Percentiles rank a stretch among this genome's conserved stretches.
phyloP scores from a whole-genome alignment of 2,888 invertebrate genomes.

The Hydropsyche betteni region DNA sequence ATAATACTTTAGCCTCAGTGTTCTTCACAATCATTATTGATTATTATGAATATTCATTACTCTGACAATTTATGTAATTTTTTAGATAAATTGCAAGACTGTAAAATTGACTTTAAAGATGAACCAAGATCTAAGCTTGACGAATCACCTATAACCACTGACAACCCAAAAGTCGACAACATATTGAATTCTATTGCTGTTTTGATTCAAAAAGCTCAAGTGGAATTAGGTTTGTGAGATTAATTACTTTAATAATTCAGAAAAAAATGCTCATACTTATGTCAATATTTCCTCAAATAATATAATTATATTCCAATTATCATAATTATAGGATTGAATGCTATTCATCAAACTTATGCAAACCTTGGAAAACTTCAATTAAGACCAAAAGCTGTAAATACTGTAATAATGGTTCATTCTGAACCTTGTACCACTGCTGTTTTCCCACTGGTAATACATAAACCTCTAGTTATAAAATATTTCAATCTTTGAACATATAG shows the following conservation, averaged over 20 bases:
- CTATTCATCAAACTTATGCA: slow-evolving; percentile 71
- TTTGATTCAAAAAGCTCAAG: slow-evolving; percentile 52
- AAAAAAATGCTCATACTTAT: slow-evolving; percentile 45
- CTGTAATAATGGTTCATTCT: slow-evolving; percentile 73
- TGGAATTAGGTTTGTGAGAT: slow-evolving; percentile 51
- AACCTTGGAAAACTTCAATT: slow-evolving; percentile 75
- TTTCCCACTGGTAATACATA: slow-evolving; percentile 63
- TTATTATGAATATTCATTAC: too few relatives aligned
- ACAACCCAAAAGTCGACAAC: slow-evolving; percentile 54
- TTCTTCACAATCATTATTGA: too few relatives aligned
- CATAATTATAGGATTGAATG: slow-evolving; percentile 59
- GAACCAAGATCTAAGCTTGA: slow-evolving; percentile 55
- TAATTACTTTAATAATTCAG: neutral
- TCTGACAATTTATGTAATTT: neutral
- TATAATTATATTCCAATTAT: slow-evolving; percentile 53
- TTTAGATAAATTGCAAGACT: slow-evolving; percentile 61
- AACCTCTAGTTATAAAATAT: slow-evolving; percentile 52
- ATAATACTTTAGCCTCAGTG: too few relatives aligned
- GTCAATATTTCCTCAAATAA: slow-evolving; percentile 51
- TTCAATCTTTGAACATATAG: too few relatives aligned
- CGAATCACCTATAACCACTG: slow-evolving; percentile 54
- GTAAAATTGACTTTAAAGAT: slow-evolving; percentile 58
- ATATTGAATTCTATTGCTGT: slow-evolving; percentile 52
- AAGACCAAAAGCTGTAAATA: slow-evolving; percentile 79
- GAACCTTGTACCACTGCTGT: slow-evolving; percentile 67